These are phyloP conservation scores for Nylanderia fulva DNA, from an alignment of 1,140 invertebrate genomes.

Conservation along the genomic window DNA sequence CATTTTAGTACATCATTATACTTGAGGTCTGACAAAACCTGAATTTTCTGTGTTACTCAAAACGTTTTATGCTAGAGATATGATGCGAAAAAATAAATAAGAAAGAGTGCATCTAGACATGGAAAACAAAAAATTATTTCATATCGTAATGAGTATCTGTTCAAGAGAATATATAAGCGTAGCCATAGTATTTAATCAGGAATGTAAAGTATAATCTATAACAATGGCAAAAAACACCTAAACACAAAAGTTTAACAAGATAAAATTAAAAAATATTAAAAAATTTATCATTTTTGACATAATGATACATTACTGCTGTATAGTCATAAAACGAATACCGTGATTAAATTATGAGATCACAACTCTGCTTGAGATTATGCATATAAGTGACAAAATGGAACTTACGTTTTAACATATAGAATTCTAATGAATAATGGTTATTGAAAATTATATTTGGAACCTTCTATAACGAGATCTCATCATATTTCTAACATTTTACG, in stretches of 20 bases:
- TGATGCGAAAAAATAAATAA: conserved; percentile 52
- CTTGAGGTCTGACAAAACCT: conserved; percentile 84
- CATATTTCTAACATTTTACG: conserved; percentile 67
- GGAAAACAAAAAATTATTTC: background rate
- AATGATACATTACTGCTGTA: background rate
- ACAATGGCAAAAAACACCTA: background rate
- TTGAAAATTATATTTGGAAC: background rate
- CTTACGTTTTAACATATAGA: background rate
- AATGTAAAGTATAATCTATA: background rate
- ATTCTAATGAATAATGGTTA: background rate
- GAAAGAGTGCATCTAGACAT: background rate
- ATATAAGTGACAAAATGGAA: background rate
- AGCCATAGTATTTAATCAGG: background rate
- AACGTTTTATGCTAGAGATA: conserved; percentile 68
- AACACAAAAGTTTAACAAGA: background rate
- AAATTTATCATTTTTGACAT: background rate
- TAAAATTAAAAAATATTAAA: background rate
- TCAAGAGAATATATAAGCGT: background rate
- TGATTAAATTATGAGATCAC: background rate
- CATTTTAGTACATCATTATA: conserved; percentile 80
- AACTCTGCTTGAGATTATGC: background rate
- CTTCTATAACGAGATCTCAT: conserved; percentile 45
- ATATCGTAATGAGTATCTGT: background rate
- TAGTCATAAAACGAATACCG: background rate
- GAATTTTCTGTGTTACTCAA: conserved; percentile 81